Evolutionary conservation across 2,888 invertebrate species (phyloP).

Genomic region (Drosophila sordidapex): DNA sequence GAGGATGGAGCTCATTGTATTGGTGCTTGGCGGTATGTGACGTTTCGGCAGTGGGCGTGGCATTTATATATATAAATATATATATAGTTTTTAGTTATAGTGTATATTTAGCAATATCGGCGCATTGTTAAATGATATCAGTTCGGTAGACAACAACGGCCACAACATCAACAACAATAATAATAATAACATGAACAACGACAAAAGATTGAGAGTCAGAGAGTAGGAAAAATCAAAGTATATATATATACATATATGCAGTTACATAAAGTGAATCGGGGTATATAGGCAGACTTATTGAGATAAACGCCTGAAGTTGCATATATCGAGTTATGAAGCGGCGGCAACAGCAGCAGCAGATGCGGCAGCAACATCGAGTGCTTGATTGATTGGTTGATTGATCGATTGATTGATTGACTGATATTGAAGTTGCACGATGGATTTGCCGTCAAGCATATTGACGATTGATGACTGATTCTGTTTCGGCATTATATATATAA

Average conservation of each 20-base stretch:
- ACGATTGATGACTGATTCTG: conserved; percentile 39
- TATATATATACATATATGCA: conserved; percentile 13
- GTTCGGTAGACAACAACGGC: conserved; percentile 49
- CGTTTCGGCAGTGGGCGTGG: conserved; percentile 38
- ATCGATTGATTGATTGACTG: conserved; percentile 39
- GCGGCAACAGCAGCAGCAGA: conserved; percentile 53
- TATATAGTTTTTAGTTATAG: conserved; percentile 13
- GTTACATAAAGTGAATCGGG: conserved; percentile 15
- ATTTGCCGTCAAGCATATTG: conserved; percentile 9
- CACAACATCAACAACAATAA: conserved; percentile 46
- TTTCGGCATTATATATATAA: conserved; percentile 22
- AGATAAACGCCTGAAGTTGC: conserved; percentile 31
- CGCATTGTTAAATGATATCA: conserved; percentile 28
- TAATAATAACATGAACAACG: conserved; percentile 20
- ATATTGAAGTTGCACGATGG: conserved; percentile 27
- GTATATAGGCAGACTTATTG: conserved; percentile 30
- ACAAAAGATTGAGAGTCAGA: conserved; percentile 8
- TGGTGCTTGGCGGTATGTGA: conserved; percentile 52
- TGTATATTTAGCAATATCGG: conserved; percentile 33
- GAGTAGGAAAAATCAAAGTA: conserved; percentile 6
- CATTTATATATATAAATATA: conserved; percentile 1
- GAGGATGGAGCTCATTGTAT: conserved; percentile 48
- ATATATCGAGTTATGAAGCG: conserved; percentile 44
- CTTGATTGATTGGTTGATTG: conserved; percentile 34
- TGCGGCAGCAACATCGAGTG: conserved; percentile 57